Percentiles rank a stretch among this genome's conserved stretches.
Evolutionary conservation across 2,888 invertebrate genomes (phyloP).

Genomic region (Plemyria rubiginata): DNA sequence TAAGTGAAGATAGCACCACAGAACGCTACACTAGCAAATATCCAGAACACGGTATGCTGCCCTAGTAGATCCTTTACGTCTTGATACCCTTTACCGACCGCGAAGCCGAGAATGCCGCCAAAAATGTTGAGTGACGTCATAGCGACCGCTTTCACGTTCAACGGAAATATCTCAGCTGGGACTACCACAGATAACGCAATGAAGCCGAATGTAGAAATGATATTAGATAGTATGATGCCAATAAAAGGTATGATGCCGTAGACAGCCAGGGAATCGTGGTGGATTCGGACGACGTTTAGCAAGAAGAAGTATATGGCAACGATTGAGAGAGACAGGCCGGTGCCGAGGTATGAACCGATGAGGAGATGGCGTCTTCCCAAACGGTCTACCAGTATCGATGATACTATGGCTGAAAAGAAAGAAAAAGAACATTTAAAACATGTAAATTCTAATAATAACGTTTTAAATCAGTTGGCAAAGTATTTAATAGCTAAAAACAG

Average conservation of each 20-base stretch:
- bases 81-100: conserved; percentile 74
- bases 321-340: conserved; percentile 45
- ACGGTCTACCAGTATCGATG: conserved; percentile 54
- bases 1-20: conserved; percentile 68
- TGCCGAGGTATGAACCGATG: conserved; percentile 62
- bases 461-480: too few relatives aligned
- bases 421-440: neutral
- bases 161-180: conserved; percentile 80
- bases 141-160: conserved; percentile 79
- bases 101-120: conserved; percentile 71
- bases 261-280: conserved; percentile 25
- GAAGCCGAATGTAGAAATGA: conserved; percentile 65
- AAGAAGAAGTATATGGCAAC: conserved; percentile 64
- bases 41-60: conserved; percentile 71
- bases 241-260: conserved; percentile 60
- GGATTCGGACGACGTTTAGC: conserved; percentile 44
- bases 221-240: conserved; percentile 59
- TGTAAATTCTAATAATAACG: neutral
- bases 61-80: conserved; percentile 69
- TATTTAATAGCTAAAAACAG: too few relatives aligned
- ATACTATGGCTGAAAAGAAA: conserved; percentile 53
- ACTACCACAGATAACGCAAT: conserved; percentile 74
- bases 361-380: conserved; percentile 72
- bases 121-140: conserved; percentile 73
- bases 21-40: conserved; percentile 71